Conservation (phyloP, 1,140 invertebrate species). For the Psilanteris sp. region DNA sequence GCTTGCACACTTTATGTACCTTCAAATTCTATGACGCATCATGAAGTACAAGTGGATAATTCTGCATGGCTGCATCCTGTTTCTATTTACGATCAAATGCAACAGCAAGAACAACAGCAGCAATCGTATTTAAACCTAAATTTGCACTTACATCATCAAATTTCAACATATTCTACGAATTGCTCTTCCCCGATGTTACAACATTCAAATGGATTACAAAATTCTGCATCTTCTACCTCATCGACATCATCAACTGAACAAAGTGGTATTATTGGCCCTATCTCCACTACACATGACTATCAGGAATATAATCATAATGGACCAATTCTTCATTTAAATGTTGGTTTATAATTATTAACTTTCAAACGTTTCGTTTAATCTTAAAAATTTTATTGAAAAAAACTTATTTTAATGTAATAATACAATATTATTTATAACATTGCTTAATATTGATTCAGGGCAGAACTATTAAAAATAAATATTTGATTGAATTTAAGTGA, state of each 20-base stretch:
- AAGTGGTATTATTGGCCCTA: slow-evolving; percentile 44
- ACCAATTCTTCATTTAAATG: slow-evolving; percentile 68
- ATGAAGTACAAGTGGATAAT: slow-evolving; percentile 70
- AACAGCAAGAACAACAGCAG: slow-evolving; percentile 73
- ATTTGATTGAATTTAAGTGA: background rate
- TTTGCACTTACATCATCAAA: slow-evolving; percentile 77
- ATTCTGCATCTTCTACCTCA: slow-evolving; percentile 51
- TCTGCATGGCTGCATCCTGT: slow-evolving; percentile 74
- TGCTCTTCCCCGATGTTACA: slow-evolving; percentile 52
- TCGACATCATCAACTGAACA: slow-evolving; percentile 49
- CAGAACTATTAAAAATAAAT: too few relatives aligned
- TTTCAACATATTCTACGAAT: slow-evolving; percentile 65
- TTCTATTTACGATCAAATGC: slow-evolving; percentile 68
- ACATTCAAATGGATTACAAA: slow-evolving; percentile 65
- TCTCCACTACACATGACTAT: slow-evolving; percentile 65
- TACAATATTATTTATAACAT: too few relatives aligned
- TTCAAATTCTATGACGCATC: slow-evolving; percentile 65
- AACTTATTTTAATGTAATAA: too few relatives aligned
- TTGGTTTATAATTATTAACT: slow-evolving; percentile 20
- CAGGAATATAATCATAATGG: slow-evolving; percentile 56
- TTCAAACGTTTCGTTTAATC: too few relatives aligned
- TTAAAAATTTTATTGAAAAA: too few relatives aligned
- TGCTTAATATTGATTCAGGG: too few relatives aligned
- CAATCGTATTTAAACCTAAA: slow-evolving; percentile 78
- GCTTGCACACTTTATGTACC: slow-evolving; percentile 74